Base-by-base conservation (phyloP, 2,888 invertebrate genomes). In the Lasioglossum oenotherae region DNA sequence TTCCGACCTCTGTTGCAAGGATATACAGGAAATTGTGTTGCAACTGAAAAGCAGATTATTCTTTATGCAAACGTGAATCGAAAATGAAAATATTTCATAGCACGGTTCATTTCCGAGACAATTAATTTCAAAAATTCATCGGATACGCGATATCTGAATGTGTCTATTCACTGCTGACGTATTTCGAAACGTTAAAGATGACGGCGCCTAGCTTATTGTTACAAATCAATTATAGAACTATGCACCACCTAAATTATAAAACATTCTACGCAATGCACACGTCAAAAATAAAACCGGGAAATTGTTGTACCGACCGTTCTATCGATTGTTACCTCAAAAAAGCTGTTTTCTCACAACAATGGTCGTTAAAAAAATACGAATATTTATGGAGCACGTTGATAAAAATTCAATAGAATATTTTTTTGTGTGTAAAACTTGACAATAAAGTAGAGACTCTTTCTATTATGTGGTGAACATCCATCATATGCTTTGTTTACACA, bases 1-100 rank as follows among this genome's bases (percentile, higher is more conserved):
- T 67, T 67, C 35, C 67, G 35, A 35, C 19, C 67, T 67, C 67
- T 67, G 35, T 10, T 16, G 19, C 67, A 23, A 8, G 67, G 19
- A 67, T 31, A 6, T 10, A 23, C 35, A 35, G 67, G 23, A 67
- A 67, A 67, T 67, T 67, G 67, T 35, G 67, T 31, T 67, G 35
- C 67, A 35, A 67, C 23, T 8, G 67, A 35, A 67, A 35, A 35
- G 31, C 67, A 35, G 67, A 31, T 35, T 67, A 67, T 67, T 67
- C 67, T 35, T 67, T 67, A 67, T 35, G 67, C 67, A 67, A 67
- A 67, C 35, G 10, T 2, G 35, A 35, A 35, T 67, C 19, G 67
- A 67, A 67, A 67, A 67, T 67, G 35, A 67, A 67, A 31, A 67
- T 67, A 67, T 67, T 35, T 67, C 67, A 35, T 23, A 35, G 31